Conservation (phyloP, 2,888 invertebrate genomes). For the Azorinus chamasolen region DNA sequence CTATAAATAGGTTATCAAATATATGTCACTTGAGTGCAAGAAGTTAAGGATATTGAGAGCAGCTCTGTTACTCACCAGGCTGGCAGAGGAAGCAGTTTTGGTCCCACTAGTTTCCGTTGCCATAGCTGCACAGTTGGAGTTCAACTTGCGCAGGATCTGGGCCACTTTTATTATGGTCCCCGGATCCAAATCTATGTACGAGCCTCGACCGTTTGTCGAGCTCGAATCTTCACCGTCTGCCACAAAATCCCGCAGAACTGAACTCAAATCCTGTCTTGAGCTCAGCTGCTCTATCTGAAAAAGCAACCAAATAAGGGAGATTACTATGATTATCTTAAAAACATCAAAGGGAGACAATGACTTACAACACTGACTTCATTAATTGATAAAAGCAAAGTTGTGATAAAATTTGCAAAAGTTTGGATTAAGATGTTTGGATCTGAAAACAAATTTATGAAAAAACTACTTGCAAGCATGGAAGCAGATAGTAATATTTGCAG, state of each 20-base stretch:
- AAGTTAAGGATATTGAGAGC: no score
- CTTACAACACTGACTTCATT: no score
- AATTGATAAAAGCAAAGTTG: no score
- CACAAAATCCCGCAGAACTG: constrained; percentile 55
- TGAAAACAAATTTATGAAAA: no score
- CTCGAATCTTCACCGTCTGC: constrained; percentile 55
- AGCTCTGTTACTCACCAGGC: constrained; percentile 62
- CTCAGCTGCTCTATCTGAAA: constrained; percentile 61
- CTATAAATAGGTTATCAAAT: no score
- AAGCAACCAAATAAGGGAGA: neutral
- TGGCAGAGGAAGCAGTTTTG: constrained; percentile 61
- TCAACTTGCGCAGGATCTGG: constrained; percentile 59
- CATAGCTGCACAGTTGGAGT: constrained; percentile 57
- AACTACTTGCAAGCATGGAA: no score
- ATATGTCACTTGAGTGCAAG: no score
- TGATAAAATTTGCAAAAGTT: no score
- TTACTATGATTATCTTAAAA: no score
- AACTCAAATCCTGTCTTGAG: constrained; percentile 57
- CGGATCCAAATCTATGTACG: constrained; percentile 56
- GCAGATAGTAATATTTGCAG: no score
- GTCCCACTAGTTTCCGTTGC: constrained; percentile 59
- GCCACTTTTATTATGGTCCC: constrained; percentile 60
- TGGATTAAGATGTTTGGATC: no score
- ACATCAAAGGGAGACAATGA: no score
- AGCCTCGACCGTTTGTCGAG: constrained; percentile 43